Evolutionary conservation across 2,797 vertebrate species (phyloP), one percentile per base, ranked within the genome.

Genomic region (Macropodus opercularis): DNA sequence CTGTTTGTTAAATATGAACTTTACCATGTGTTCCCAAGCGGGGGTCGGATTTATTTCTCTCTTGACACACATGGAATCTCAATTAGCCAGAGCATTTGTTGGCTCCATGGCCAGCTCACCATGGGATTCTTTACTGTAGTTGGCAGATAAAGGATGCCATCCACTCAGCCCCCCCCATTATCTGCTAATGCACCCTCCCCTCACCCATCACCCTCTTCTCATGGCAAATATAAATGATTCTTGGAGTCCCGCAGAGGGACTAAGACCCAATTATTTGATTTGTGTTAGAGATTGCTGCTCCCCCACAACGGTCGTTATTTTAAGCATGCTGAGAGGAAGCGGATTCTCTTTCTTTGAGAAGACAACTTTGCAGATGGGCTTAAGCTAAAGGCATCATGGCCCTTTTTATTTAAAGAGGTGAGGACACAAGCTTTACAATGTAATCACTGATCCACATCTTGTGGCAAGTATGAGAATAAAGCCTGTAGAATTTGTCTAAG

Each of bases 191-290:
- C 34, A 23, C 67, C 56, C 31, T 8, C 54, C 69, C 23, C 50
- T 27, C 39, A 26, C 59, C 49, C 57, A 22, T 22, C 19, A 5
- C n/a, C 58, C 52, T 65, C 69, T 43, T 54, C 55, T 27, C 31
- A 6, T 19, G 6, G 26, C 29, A 19, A 56, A 44, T 70, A 80
- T 85, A 77, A 90, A 81, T 78, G 38, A 86, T 81, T 73, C 57
- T 48, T 6, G 27, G 56, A 14, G 29, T 80, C 81, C 81, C 38
- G 51, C 69, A 49, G 80, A 63, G 79, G 67, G 81, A 86, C 88
- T 40, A 79, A 72, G 65, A 48, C 74, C 61, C 77, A 81, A 79
- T 90, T 86, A 89, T 90, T 89, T 81, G 64, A 89, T 88, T 87
- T 81, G 81, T 75, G 86, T 90, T 87, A 89, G 50, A 80, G 75